Conservation (phyloP, 2,888 invertebrate species). For the Mythimna lalbum region DNA sequence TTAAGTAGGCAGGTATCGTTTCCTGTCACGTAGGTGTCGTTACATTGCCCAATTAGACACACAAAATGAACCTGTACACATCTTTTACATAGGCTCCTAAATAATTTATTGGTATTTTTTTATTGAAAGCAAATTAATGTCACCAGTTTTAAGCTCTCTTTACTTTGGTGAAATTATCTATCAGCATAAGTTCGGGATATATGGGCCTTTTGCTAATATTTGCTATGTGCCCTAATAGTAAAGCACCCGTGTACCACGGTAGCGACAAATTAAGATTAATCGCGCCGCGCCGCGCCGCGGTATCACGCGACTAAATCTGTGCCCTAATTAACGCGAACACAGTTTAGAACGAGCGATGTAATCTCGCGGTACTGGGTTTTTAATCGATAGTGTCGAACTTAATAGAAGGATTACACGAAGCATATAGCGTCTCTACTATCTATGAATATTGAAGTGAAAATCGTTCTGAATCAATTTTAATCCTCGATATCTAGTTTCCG, state of each 20-base stretch:
- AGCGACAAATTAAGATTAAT: constrained; percentile 75
- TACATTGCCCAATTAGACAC: neutral
- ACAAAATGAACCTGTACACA: neutral
- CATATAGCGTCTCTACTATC: neutral
- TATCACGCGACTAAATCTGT: constrained; percentile 72
- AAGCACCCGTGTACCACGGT: constrained; percentile 51
- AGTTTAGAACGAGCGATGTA: constrained; percentile 63
- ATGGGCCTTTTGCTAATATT: constrained; percentile 3
- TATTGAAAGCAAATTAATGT: too few relatives aligned
- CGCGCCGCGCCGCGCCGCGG: constrained; percentile 48
- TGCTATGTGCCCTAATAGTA: constrained; percentile 6
- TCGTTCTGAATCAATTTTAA: too few relatives aligned
- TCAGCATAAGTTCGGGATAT: too few relatives aligned
- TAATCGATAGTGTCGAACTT: constrained; percentile 42
- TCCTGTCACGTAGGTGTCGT: neutral
- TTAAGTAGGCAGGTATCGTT: neutral
- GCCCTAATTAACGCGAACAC: constrained; percentile 76
- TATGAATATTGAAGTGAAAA: neutral
- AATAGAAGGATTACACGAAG: constrained; percentile 18
- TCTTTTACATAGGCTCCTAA: neutral
- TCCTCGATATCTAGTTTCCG: neutral
- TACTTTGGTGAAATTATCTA: neutral
- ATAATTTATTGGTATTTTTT: too few relatives aligned
- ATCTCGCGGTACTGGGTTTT: constrained; percentile 38
- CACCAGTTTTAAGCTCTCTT: neutral